Evolutionary conservation across 2,797 vertebrate genomes (phyloP), one percentile per base, ranked within the genome.

Genomic region (Rhinogobio ventralis): DNA sequence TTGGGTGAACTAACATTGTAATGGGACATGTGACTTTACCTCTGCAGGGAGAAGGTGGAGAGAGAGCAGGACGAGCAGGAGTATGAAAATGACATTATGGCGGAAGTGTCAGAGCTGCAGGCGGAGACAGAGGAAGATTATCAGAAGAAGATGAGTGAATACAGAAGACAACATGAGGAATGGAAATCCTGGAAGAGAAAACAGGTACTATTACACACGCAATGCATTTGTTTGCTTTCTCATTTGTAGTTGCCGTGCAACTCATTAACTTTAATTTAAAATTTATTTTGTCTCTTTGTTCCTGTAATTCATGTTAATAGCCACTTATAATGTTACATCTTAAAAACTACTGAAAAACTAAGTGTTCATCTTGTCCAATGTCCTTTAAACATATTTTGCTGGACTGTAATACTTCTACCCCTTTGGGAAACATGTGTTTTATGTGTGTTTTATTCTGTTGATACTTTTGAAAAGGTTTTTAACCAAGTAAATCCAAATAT

Each of bases 161-260:
- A 97, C 92, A 95, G 93, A 90, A 89, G 79, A 46, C 93, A 92
- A 11, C 90, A 96, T 78, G 96, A 96, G 81, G 94, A 95, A 49
- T 99, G 98, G 98, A 98, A 96, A 86, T 90, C 94, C 49, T 97
- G 97, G 97, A 96, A 89, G 89, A 98, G 91, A 85, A 92, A 94
- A 71, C 96, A 97, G 94, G 98, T 99, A 80, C 17, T 14, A 14
- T 20, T 49, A 14, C n/a, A 25, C 36, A 4, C 14, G 30, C 25
- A 19, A 9, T 60, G 11, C 36, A 33, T 0, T 25, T 51, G 45
- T 49, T 46, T 74, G 25, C 11, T 28, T 28, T 62, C 14, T 28
- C 13, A 28, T 7, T 62, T 2, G 2, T 62, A 15, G 2, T 28
- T 1, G n/a, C 57, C 2, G 1, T 62, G 5, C 28, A 28, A 15